Conservation (phyloP, 2,113 vertebrate genomes). For the Calypte anna region DNA sequence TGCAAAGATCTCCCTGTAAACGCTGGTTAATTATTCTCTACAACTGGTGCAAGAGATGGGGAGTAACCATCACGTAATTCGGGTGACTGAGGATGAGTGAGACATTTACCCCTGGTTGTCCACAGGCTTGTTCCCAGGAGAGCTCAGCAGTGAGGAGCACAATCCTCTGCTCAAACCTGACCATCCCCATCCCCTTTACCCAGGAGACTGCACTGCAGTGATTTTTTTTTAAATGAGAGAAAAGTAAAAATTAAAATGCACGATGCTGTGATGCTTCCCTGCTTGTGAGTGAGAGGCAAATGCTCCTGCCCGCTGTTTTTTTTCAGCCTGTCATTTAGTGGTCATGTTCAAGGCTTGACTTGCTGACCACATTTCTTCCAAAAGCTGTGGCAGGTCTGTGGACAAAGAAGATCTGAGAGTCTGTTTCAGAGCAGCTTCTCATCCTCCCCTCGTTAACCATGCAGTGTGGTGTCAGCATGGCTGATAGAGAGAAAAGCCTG, state of each 20-base stretch:
- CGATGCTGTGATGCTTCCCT: accelerated
- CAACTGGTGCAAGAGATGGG: neutral
- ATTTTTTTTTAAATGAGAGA: neutral
- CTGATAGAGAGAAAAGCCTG: neutral
- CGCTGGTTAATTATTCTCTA: neutral
- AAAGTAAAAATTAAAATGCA: neutral
- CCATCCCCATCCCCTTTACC: neutral
- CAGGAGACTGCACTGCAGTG: neutral
- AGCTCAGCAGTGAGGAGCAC: neutral
- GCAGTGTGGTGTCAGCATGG: neutral
- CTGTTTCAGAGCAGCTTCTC: neutral
- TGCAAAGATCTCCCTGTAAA: neutral
- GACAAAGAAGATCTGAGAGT: neutral
- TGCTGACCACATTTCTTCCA: neutral
- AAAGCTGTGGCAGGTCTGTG: neutral
- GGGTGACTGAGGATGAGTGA: neutral
- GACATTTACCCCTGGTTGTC: neutral
- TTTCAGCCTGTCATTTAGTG: neutral
- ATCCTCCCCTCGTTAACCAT: neutral
- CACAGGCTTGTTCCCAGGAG: accelerated
- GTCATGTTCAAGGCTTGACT: neutral
- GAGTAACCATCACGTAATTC: accelerated
- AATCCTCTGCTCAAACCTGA: neutral
- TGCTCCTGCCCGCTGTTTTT: neutral
- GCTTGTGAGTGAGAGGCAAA: neutral